Conservation (phyloP, 1,140 invertebrate genomes). For the Penaeus chinensis region DNA sequence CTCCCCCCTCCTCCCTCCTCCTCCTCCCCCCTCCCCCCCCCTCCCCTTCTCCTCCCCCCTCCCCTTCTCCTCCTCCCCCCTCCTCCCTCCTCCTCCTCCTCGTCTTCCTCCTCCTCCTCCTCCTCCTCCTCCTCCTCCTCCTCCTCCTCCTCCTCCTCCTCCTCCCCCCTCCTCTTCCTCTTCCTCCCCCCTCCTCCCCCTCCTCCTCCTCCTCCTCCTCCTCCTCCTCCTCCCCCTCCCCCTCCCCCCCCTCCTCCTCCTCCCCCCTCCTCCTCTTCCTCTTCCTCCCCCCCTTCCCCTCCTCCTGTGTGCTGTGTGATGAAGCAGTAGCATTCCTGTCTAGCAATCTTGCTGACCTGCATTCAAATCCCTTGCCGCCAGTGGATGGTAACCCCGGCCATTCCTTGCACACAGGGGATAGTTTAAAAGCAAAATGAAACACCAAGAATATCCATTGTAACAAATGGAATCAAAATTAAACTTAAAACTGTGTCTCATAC, state of each 20-base stretch:
- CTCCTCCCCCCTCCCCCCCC: neutral
- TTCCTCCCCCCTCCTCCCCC: neutral
- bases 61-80: neutral
- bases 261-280: neutral
- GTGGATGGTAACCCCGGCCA: too few relatives aligned
- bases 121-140: neutral
- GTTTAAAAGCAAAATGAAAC: too few relatives aligned
- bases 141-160: neutral
- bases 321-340: neutral
- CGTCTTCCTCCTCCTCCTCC: neutral
- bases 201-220: neutral
- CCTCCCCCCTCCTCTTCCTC: neutral
- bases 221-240: neutral
- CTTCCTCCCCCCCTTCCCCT: neutral
- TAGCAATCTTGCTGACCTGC: neutral
- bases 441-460: too few relatives aligned
- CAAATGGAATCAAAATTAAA: too few relatives aligned
- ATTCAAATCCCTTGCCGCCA: too few relatives aligned
- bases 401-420: too few relatives aligned
- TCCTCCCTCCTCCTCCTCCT: neutral
- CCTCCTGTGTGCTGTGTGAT: neutral
- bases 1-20: neutral
- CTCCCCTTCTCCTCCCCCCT: neutral
- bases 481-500: neutral
- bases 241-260: neutral